Conservation (phyloP, 2,797 vertebrate genomes). For the Momotus momota region DNA sequence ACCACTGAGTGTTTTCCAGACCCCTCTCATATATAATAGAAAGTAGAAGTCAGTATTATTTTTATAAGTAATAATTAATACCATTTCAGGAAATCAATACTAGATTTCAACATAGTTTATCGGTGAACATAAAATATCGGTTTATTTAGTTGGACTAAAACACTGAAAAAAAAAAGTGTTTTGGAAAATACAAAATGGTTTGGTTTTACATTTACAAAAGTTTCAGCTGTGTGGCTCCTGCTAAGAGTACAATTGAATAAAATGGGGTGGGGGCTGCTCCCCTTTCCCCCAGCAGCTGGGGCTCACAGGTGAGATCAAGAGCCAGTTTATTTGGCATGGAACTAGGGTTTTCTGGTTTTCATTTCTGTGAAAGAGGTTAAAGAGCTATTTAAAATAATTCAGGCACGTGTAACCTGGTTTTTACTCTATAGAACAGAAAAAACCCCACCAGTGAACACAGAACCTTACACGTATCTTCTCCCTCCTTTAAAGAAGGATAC, state of each 20-base stretch:
- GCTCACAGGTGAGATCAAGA: neutral
- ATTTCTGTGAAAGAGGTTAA: neutral
- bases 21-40: neutral
- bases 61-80: neutral
- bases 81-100: neutral
- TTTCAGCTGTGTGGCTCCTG: neutral
- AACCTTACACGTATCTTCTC: neutral
- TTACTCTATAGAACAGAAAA: neutral
- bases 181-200: neutral
- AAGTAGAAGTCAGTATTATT: neutral
- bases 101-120: neutral
- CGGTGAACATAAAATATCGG: rapidly evolving
- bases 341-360: neutral
- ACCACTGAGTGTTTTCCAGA: neutral
- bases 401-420: neutral
- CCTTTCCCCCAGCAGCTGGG: neutral
- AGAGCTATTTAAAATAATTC: neutral
- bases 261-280: neutral
- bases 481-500: neutral
- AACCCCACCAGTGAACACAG: neutral
- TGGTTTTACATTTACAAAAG: neutral
- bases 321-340: neutral
- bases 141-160: neutral
- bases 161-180: rapidly evolving
- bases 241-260: neutral